Base-by-base conservation (phyloP, 2,113 vertebrate genomes). In the Balaenoptera acutorostrata region DNA sequence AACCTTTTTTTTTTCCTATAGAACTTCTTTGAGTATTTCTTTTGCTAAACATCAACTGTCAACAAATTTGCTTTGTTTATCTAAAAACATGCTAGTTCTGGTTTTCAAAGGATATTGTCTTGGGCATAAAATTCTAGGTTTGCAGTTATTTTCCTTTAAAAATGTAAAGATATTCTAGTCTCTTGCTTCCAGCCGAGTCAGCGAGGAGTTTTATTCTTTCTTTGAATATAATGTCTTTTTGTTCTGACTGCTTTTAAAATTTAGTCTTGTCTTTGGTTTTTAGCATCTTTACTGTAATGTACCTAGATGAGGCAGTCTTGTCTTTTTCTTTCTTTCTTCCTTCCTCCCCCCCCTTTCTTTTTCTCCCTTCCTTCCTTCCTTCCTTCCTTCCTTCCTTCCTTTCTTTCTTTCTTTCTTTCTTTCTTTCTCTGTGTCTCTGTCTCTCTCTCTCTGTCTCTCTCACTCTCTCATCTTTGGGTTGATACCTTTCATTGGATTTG, bases 201-300 rank as follows among this genome's bases (percentile, higher is more conserved):
- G 33, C 44, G 87, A 93, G 74, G 0, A 25, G 64, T 88, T 88
- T 88, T 64, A 61, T 29, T 90, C 49, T 66, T 93, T 93, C 27
- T 83, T 74, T 84, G 57, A 80, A 55, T 23, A 57, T 64, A 74
- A 83, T 80, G n/a, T 69, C 57, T 88, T 84, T 87, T 64, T 90
- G 18, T 61, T 94, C 21, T 64, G 49, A 75, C 18, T 41, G 14
- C 57, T 90, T 36, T 88, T 84, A 77, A 92, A 72, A 59, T 59
- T 71, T 52, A 71, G 52, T 75, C 29, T 93, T 74, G 29, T 36
- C 31, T 75, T 82, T 93, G 63, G 1, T 80, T 89, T 96, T 94
- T 66, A 77, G 27, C 57, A 71, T 78, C 31, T 93, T 93, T 66
- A 55, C 39, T 84, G 6, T 87, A 57, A 25, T 89, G 23, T 49